A percentile compares a stretch with the other conserved stretches of the same genome.
These are phyloP conservation scores for Lipophrys pholis DNA, from an alignment of 2,113 vertebrate species.

Conservation along the genomic window DNA sequence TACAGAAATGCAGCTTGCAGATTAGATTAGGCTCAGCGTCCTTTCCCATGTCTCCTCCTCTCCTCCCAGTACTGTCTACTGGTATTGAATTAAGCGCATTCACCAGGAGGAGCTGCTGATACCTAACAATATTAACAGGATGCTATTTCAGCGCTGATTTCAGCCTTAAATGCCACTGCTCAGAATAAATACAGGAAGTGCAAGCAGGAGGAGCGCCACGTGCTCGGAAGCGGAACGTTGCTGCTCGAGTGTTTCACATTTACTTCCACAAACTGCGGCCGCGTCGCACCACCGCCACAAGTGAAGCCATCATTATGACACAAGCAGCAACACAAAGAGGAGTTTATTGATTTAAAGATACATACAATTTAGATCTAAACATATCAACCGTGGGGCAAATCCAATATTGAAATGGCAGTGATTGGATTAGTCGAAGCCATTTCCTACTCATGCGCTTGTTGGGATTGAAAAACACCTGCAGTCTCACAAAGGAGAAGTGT, in stretches of 20 bases:
- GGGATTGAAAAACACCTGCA: constrained; percentile 54
- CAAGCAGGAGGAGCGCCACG: constrained; percentile 33
- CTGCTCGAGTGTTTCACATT: constrained; percentile 56
- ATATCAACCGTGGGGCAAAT: constrained; percentile 50
- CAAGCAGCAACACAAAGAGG: constrained; percentile 16
- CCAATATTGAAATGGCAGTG: constrained; percentile 49
- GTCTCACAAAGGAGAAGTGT: constrained; percentile 14
- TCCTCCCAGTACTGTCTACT: constrained; percentile 55
- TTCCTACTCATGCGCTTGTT: constrained; percentile 53
- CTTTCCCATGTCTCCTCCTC: constrained; percentile 47
- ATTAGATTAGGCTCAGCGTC: constrained; percentile 71
- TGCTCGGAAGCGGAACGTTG: constrained; percentile 34
- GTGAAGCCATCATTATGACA: constrained; percentile 50
- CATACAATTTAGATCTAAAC: constrained; percentile 54
- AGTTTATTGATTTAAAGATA: constrained; percentile 57
- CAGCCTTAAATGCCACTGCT: constrained; percentile 67
- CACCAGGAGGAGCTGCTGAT: constrained; percentile 66
- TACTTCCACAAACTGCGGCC: constrained; percentile 45
- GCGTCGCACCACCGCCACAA: constrained; percentile 1
- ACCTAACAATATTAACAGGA: constrained; percentile 75
- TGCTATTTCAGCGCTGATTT: constrained; percentile 67
- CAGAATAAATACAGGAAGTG: constrained; percentile 77
- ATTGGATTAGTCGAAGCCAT: constrained; percentile 56
- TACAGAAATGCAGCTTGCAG: constrained; percentile 62
- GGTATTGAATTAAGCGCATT: constrained; percentile 73